Evolutionary conservation across 1,140 invertebrate species (phyloP).

Genomic region (Hestina assimilis): DNA sequence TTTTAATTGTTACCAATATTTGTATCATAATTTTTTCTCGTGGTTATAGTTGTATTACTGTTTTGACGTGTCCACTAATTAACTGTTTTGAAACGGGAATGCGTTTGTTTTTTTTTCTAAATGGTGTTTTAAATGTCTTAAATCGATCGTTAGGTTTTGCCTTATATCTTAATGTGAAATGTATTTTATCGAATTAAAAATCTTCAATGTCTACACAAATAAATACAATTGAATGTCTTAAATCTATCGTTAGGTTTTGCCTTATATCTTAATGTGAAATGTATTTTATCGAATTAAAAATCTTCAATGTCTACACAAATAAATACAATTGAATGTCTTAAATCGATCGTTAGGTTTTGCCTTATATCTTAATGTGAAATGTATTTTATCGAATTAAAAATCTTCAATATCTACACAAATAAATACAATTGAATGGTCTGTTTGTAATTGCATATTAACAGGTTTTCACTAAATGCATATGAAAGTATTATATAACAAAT

Average conservation of each 20-base stretch:
- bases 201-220: too few species aligned
- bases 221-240: neutral
- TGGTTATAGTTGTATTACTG: slow-evolving; percentile 11
- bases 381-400: too few species aligned
- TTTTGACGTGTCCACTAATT: slow-evolving; percentile 9
- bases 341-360: neutral
- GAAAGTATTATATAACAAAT: too few species aligned
- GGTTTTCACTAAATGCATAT: too few species aligned
- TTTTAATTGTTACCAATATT: slow-evolving; percentile 46
- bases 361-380: neutral
- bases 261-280: neutral
- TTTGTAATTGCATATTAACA: too few species aligned
- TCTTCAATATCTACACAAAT: too few species aligned
- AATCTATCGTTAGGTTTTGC: neutral
- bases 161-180: neutral
- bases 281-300: too few species aligned
- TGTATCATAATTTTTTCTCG: slow-evolving; percentile 11
- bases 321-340: neutral
- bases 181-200: too few species aligned
- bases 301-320: too few species aligned
- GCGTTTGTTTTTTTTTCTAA: neutral
- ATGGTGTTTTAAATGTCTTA: neutral
- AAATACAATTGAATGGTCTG: too few species aligned
- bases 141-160: neutral
- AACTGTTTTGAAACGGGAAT: neutral